Evolutionary conservation across 2,113 vertebrate species (phyloP).

Genomic region (Pogonocichla stellata): DNA sequence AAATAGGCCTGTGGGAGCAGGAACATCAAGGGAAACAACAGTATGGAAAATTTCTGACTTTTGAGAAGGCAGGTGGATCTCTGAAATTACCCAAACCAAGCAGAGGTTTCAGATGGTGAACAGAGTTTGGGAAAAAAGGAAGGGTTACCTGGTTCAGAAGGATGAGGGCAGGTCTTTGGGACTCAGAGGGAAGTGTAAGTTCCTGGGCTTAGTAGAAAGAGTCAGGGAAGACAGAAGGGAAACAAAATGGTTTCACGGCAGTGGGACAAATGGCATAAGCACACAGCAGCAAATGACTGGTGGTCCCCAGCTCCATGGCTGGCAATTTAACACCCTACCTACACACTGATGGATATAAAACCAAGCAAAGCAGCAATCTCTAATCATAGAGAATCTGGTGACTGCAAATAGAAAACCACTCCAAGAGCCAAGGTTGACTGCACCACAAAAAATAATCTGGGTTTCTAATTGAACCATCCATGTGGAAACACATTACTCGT

Average conservation of each 20-base stretch:
- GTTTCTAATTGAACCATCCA: background rate
- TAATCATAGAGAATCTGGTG: background rate
- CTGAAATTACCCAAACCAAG: background rate
- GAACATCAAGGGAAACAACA: background rate
- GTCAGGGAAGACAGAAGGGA: background rate
- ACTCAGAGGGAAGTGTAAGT: background rate
- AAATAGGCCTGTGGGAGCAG: background rate
- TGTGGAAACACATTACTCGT: background rate
- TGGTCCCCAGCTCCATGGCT: background rate
- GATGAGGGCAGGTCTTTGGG: background rate
- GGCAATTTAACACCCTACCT: background rate
- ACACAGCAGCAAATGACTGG: background rate
- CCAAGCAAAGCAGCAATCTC: background rate
- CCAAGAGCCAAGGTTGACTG: background rate
- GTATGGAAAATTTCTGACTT: background rate
- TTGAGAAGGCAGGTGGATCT: background rate
- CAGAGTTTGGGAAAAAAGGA: background rate
- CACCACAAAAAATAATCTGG: background rate
- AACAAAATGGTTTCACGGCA: background rate
- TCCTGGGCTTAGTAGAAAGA: background rate
- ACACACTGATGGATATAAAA: background rate
- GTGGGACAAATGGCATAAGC: background rate
- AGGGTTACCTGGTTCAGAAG: background rate
- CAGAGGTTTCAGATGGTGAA: background rate
- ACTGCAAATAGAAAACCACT: background rate